Evolutionary conservation across 2,113 vertebrate species (phyloP).

Genomic region (Lepidothrix coronata): DNA sequence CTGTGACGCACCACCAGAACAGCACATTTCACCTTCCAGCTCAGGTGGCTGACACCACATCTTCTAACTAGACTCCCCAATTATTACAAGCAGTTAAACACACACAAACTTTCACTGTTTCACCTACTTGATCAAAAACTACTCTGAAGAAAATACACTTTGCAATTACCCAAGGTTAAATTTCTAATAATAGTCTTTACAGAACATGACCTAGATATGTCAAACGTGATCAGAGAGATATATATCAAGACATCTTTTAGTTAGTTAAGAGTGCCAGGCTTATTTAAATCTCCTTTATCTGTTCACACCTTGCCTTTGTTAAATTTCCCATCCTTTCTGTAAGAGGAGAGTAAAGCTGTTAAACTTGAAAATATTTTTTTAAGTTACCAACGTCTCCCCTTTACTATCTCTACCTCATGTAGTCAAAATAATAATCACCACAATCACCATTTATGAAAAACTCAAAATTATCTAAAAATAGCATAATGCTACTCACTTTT

Average conservation of each 20-base stretch:
- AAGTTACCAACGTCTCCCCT: background rate
- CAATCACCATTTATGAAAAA: background rate
- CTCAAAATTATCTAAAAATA: background rate
- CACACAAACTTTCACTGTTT: background rate
- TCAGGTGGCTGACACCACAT: background rate
- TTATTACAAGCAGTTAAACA: background rate
- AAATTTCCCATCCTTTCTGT: slow-evolving; percentile 22
- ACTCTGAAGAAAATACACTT: slow-evolving; percentile 52
- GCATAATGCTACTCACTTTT: background rate
- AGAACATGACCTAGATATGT: slow-evolving; percentile 68
- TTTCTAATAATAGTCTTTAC: slow-evolving; percentile 59
- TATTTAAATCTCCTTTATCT: slow-evolving; percentile 62
- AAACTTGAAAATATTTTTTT: background rate
- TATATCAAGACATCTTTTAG: slow-evolving; percentile 57
- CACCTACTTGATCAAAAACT: slow-evolving; percentile 1
- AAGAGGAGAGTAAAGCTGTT: background rate
- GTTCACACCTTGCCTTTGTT: slow-evolving; percentile 46
- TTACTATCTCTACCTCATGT: background rate
- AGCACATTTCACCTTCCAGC: background rate
- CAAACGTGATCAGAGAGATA: slow-evolving; percentile 66
- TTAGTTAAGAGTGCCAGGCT: slow-evolving; percentile 43
- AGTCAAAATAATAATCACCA: background rate
- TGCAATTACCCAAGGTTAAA: slow-evolving; percentile 69
- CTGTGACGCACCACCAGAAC: fast-evolving
- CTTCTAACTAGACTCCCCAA: background rate